Evolutionary conservation across 30 jellyfish, hydroid and myxozoan species (phyloP), one percentile per base, ranked within the genome.

Genomic region (Aurelia aurita): DNA sequence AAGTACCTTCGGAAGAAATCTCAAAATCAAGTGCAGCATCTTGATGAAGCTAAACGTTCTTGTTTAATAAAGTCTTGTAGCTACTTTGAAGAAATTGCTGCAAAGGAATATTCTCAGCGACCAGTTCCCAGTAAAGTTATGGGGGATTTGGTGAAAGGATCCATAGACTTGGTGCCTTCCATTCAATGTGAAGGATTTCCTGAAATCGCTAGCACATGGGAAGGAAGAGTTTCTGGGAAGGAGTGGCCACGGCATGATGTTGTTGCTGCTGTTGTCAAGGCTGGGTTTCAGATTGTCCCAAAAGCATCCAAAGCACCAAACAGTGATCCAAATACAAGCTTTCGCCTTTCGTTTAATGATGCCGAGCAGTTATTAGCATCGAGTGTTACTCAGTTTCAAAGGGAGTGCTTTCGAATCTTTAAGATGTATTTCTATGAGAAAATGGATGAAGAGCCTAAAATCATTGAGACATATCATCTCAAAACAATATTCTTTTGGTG

Each of bases 381-480:
- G 32, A 68, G 78, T 9, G 13, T 69, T 34, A 81, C 77, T 15
- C 47, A 26, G 19, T 44, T 53, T 35, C 91, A 81, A 31, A 55
- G 85, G 31, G 85, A 81, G 27, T 58, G 74, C 72, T 81, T 46
- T 46, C 66, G 91, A 18, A 62, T 68, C 45, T 67, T 66, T 25
- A 81, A 81, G 22, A 81, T 81, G 91, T 81, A 39, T 58, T 81
- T 47, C 69, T 81, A 81, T 58, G 91, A 81, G 70, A 81, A 81
- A 63, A 83, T 81, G 67, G 64, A 67, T 26, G 29, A 26, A 22
- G 85, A 81, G 28, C 85, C 91, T 19, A 54, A 68, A 57, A 53
- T 81, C 25, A n/a, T 81, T 23, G 69, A 60, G 25, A 81, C 91
- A 7, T 81, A 81, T 35, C 91, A 81, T 35, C 68, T 81, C 29